Evolutionary conservation across 2,113 vertebrate genomes (phyloP).

Genomic region (Lasiurus borealis): DNA sequence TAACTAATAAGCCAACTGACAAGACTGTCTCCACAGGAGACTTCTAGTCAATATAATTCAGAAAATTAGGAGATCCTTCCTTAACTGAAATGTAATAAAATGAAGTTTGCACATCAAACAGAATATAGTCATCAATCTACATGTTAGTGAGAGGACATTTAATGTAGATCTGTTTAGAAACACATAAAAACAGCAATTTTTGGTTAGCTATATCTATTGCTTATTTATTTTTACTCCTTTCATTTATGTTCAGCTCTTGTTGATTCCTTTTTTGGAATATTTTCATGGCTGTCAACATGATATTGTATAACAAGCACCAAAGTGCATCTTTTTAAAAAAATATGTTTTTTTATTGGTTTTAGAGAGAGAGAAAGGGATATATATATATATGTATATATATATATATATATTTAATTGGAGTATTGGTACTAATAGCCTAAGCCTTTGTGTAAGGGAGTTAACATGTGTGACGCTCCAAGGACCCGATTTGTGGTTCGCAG

Average conservation of each 20-base stretch:
- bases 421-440: background rate
- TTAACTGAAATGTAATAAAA: conserved; percentile 52
- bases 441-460: background rate
- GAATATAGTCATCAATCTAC: conserved; percentile 60
- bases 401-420: background rate
- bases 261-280: conserved; percentile 30
- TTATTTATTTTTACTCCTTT: conserved; percentile 21
- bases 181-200: background rate
- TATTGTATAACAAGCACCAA: background rate
- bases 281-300: background rate
- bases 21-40: conserved; percentile 78
- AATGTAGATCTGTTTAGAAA: background rate
- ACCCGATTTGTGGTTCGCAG: background rate
- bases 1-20: conserved; percentile 69
- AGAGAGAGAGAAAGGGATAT: too few species aligned
- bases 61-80: conserved; percentile 63
- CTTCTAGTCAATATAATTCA: conserved; percentile 78
- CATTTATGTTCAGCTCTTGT: background rate
- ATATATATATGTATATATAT: too few species aligned
- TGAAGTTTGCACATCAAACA: background rate
- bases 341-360: too few species aligned
- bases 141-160: conserved; percentile 23
- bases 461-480: background rate
- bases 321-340: background rate
- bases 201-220: conserved; percentile 37